Base-by-base conservation (phyloP, 2,113 vertebrate species). In the Perognathus longimembris region DNA sequence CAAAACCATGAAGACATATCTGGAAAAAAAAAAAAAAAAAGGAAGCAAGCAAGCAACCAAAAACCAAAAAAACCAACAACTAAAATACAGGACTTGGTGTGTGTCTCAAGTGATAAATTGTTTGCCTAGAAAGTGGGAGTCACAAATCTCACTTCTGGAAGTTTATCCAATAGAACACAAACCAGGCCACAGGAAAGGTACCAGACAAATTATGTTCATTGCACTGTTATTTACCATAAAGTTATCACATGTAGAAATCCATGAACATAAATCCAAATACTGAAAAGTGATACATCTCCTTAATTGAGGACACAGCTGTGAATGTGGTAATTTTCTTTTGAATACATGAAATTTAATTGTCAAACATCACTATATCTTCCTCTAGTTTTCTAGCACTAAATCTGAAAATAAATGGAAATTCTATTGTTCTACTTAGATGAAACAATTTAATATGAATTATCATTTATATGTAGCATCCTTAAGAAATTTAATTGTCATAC, bases 241-340 rank as follows among this genome's bases (percentile, higher is more conserved):
- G n/a, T 89, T 91, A 78, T 9, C 5, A 66, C 61, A 86, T 86
- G 32, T 86, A 75, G 11, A 84, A 50, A 71, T 78, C 40, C 34
- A 57, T 84, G n/a, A 85, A 57, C 6, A 45, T 80, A 89, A 80
- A 50, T 18, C 5, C 80, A 80, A 73, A 77, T 1, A 73, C 11
- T 32, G 45, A 45, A 45, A 45, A 45, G 9, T 45, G 12, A 88
- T 70, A 14, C 0, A 20, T 90, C 61, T 85, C 26, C 69, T 80
- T 70, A 90, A 92, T 77, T 91, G 84, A 50, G 59, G 24, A 94
- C 30, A 26, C 0, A 70, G 64, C 3, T 42, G 4, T 14, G 83
- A 85, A 67, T 78, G 34, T 61, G 32, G 34, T 73, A 7, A 87
- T 71, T 75, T 80, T 71, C 17, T 63, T 74, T 77, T 87, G 70